Base-by-base conservation (phyloP, 2,797 vertebrate genomes). In the Clangula hyemalis region DNA sequence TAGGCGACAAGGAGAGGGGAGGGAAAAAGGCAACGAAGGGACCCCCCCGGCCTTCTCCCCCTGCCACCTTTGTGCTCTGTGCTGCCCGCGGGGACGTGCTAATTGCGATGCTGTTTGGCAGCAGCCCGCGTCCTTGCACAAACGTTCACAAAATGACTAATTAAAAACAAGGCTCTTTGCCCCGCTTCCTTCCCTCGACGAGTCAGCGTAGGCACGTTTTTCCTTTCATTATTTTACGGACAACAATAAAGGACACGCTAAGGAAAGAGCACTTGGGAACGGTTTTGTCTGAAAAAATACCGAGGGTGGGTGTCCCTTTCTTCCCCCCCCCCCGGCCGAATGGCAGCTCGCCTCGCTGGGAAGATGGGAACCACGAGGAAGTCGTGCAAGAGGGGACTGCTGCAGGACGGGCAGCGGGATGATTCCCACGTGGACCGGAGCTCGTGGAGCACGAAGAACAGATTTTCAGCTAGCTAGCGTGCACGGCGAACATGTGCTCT, bases 61-160 rank as follows among this genome's bases (percentile, higher is more conserved):
- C 90, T 97, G 98, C 97, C 98, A 98, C 87, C 85, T 97, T 96
- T 98, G 96, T 98, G 98, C 98, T 98, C 96, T 97, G 97, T 96
- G 95, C 92, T 96, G 91, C 93, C 92, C 94, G 90, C 69, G 88
- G 95, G 85, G 70, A 95, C 97, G 87, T 43, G 66, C 92, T 94
- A 93, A 87, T 95, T 97, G 96, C 96, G 93, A 95, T 90, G 81
- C 89, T 83, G 68, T 85, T 97, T 97, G 95, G 94, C 95, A 96
- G 91, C 83, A 93, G 87, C 60, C 45, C 61, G 79, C 34, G 30
- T 92, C 96, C 90, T 93, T 87, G 82, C 86, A 94, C 56, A 80
- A 91, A 87, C 28, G 66, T 61, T 95, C 93, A 70, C 72, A 69
- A 95, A 96, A 87, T 53, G 39, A 78, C 86, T 94, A 85, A 95